These are phyloP conservation scores for Heliconius nattereri DNA, from an alignment of 1,140 invertebrate species.

Conservation along the genomic window DNA sequence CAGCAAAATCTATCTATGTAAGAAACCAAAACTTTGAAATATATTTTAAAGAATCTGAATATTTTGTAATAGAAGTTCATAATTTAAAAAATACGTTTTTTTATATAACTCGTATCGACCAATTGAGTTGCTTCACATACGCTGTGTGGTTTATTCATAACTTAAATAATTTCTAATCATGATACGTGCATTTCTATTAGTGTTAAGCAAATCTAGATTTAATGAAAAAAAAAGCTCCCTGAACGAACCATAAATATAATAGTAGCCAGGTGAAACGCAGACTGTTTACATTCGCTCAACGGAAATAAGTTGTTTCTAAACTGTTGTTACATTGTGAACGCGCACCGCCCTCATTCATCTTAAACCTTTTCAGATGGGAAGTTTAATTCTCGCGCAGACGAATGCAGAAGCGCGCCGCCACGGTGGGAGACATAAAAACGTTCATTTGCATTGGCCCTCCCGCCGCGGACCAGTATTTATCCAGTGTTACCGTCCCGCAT, in stretches of 20 bases:
- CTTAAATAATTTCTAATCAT: not conserved
- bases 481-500: slow-evolving; percentile 68
- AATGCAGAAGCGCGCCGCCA: slow-evolving; percentile 51
- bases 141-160: not conserved
- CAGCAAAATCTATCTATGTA: too few relatives aligned
- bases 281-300: slow-evolving; percentile 66
- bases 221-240: not conserved
- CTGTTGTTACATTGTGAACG: slow-evolving; percentile 74
- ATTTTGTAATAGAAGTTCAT: too few relatives aligned
- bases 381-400: slow-evolving; percentile 70
- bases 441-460: slow-evolving; percentile 71
- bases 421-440: slow-evolving; percentile 61
- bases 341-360: slow-evolving; percentile 71
- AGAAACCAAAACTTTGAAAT: too few relatives aligned
- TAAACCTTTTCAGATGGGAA: slow-evolving; percentile 73
- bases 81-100: too few relatives aligned
- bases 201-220: not conserved
- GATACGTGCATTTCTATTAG: not conserved
- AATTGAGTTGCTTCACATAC: too few relatives aligned
- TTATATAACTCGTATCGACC: too few relatives aligned
- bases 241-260: slow-evolving; percentile 40
- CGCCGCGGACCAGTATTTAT: slow-evolving; percentile 63
- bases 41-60: too few relatives aligned
- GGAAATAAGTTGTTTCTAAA: slow-evolving; percentile 74
- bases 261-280: slow-evolving; percentile 53